Conservation (phyloP, 92 coral and sea anemone genomes). For the Bergia sp. region DNA sequence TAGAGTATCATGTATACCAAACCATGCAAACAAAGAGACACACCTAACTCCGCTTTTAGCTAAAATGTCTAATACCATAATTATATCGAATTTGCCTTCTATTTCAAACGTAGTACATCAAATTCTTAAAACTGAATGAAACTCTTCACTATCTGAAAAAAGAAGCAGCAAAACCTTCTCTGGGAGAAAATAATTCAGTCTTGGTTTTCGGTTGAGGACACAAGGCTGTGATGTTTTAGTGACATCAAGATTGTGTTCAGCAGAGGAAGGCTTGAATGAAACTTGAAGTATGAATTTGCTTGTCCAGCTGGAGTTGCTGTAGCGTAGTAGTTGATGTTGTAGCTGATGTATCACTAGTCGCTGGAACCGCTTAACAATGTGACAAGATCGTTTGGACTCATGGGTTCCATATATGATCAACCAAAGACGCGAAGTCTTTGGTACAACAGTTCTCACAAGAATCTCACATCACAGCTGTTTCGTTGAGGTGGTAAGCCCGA, state of each 20-base stretch:
- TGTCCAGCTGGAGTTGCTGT: not conserved
- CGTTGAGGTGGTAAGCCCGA: constrained; percentile 58
- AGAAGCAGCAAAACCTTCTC: not conserved
- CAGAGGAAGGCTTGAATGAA: not conserved
- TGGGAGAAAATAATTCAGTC: not conserved
- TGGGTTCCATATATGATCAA: not conserved
- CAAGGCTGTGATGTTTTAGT: not conserved
- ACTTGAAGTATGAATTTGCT: not conserved
- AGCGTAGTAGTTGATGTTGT: not conserved
- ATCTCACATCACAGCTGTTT: constrained; percentile 17
- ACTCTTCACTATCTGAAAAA: not conserved
- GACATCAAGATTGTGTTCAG: not conserved
- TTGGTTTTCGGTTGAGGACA: not conserved
- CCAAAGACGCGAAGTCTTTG: not conserved
- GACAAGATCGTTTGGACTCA: not conserved
- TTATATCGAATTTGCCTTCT: not conserved
- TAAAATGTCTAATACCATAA: too few species aligned
- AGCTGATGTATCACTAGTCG: not conserved
- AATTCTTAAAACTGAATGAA: too few species aligned
- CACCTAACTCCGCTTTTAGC: not conserved
- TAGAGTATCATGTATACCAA: not conserved
- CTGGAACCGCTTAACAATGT: not conserved
- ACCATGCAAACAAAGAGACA: not conserved
- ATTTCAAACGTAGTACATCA: not conserved
- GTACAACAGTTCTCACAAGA: not conserved